phyloP scores from a whole-genome alignment of 2,888 invertebrate species.

The Alviniconcha strummeri region DNA sequence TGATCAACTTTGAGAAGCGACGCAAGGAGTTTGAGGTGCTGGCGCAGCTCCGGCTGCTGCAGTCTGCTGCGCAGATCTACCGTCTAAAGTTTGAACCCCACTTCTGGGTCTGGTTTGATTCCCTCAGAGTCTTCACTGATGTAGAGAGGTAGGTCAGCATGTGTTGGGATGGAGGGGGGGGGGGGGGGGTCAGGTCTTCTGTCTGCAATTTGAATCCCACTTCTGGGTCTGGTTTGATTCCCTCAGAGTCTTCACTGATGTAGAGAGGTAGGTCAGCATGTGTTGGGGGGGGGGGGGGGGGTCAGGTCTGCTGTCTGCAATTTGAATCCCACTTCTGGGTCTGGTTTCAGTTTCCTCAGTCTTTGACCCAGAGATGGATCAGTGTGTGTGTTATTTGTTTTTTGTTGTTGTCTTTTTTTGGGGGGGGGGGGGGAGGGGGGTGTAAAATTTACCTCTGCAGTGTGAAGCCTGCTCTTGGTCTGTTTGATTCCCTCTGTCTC shows the following conservation, averaged over 20 bases:
- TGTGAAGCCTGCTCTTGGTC: no score
- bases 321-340: slow-evolving; percentile 80
- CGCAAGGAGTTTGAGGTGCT: slow-evolving; percentile 98
- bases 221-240: slow-evolving; percentile 98
- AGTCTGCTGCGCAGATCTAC: slow-evolving; percentile 96
- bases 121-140: slow-evolving; percentile 92
- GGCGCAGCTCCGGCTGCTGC: slow-evolving; percentile 96
- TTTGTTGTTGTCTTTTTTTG: neutral
- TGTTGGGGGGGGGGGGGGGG: neutral
- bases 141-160: slow-evolving; percentile 83
- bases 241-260: slow-evolving; percentile 91
- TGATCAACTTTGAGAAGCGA: slow-evolving; percentile 98
- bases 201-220: slow-evolving; percentile 86
- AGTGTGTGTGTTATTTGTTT: no score
- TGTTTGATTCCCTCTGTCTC: neutral
- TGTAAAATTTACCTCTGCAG: no score
- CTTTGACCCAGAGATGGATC: neutral
- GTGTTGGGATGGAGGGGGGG: neutral
- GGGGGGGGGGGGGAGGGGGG: neutral
- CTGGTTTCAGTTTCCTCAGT: slow-evolving; percentile 80
- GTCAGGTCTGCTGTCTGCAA: slow-evolving; percentile 75
- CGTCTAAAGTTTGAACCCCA: slow-evolving; percentile 88
- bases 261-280: slow-evolving; percentile 83
- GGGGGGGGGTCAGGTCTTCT: slow-evolving; percentile 79
- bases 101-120: slow-evolving; percentile 97